Evolutionary conservation across 1,140 invertebrate species (phyloP).

Genomic region (Bombyx mori): DNA sequence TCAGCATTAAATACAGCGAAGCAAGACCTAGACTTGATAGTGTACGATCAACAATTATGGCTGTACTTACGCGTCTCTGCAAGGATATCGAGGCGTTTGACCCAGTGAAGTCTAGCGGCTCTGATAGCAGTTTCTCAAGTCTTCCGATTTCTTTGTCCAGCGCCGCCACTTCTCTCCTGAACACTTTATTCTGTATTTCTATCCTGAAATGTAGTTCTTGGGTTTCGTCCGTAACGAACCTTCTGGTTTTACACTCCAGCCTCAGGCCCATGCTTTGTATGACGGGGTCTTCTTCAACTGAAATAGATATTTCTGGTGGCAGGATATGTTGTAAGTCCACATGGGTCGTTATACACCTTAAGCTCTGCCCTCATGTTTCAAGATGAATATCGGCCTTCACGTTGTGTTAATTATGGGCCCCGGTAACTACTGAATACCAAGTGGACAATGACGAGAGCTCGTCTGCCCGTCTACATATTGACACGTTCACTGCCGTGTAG

Average conservation of each 20-base stretch:
- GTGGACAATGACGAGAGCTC: too few species aligned
- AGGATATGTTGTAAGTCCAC: too few species aligned
- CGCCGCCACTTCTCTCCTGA: conserved; percentile 85
- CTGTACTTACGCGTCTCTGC: conserved; percentile 53
- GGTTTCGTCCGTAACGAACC: conserved; percentile 80
- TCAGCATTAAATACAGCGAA: too few species aligned
- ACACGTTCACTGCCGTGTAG: too few species aligned
- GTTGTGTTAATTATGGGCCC: too few species aligned
- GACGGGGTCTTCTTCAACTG: conserved; percentile 82
- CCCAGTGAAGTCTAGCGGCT: conserved; percentile 64
- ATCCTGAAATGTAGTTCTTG: conserved; percentile 87
- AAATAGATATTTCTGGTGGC: conserved; percentile 31
- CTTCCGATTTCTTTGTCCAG: conserved; percentile 85
- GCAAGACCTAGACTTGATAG: too few species aligned
- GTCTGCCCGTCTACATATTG: too few species aligned
- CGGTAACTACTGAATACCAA: too few species aligned
- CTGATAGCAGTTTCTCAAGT: conserved; percentile 79
- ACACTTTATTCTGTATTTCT: conserved; percentile 92
- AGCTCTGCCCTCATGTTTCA: too few species aligned
- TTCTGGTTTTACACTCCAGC: conserved; percentile 88
- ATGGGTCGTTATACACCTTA: too few species aligned
- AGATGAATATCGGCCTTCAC: too few species aligned
- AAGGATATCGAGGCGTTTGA: conserved; percentile 73
- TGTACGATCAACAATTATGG: too few species aligned
- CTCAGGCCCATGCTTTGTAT: conserved; percentile 90